phyloP scores from a whole-genome alignment of 1,140 invertebrate species.

The Drosophila baimaii region DNA sequence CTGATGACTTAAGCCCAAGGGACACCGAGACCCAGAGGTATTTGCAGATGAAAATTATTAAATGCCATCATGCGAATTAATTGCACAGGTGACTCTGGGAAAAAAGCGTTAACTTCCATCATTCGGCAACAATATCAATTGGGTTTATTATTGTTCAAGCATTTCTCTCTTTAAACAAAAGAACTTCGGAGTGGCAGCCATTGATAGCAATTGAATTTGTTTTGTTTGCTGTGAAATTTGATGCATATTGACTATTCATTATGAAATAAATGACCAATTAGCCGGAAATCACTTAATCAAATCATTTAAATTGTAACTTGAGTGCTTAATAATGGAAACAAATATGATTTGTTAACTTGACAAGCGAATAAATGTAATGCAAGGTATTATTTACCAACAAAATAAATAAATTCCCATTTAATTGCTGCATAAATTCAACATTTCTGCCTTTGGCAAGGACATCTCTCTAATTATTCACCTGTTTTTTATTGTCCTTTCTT shows the following conservation, averaged over 20 bases:
- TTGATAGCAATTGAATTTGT: not conserved
- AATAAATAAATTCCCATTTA: not conserved
- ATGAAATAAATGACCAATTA: conserved; percentile 16
- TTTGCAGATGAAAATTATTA: conserved; percentile 32
- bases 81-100: conserved; percentile 9
- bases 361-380: not conserved
- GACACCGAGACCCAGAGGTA: not conserved
- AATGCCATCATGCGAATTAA: conserved; percentile 34
- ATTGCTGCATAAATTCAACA: conserved; percentile 1
- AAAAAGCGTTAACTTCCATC: conserved; percentile 10
- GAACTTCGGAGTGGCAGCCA: not conserved
- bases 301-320: not conserved
- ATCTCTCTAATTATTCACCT: not conserved
- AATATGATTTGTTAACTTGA: not conserved
- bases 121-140: conserved; percentile 16
- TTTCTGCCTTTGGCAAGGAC: conserved; percentile 5
- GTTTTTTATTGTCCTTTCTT: not conserved
- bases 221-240: conserved; percentile 7
- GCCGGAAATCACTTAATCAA: conserved; percentile 6
- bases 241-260: conserved; percentile 15
- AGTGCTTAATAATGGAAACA: not conserved
- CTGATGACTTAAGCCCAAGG: conserved; percentile 25
- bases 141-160: conserved; percentile 18
- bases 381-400: not conserved
- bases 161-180: conserved; percentile 1